Conservation (phyloP, 2,113 vertebrate genomes). For the Nymphicus hollandicus region DNA sequence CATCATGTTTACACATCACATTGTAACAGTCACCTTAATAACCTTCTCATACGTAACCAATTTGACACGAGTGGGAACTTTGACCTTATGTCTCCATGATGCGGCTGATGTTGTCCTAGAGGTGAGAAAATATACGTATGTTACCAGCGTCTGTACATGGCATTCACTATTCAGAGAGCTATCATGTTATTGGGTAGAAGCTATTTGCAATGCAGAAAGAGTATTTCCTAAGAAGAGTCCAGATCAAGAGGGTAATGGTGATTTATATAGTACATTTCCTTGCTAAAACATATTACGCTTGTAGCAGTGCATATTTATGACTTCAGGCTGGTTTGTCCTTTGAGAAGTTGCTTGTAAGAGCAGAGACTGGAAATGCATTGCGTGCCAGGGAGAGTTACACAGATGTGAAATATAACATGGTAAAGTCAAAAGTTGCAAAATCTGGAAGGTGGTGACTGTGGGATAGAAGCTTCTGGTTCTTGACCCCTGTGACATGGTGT, state of each 20-base stretch:
- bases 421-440: neutral
- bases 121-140: constrained; percentile 77
- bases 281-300: neutral
- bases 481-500: neutral
- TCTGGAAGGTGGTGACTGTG: neutral
- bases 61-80: constrained; percentile 89
- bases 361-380: neutral
- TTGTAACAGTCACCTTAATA: constrained; percentile 85
- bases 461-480: neutral
- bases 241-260: neutral
- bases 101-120: constrained; percentile 88
- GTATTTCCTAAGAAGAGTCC: neutral
- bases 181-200: neutral
- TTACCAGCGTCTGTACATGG: neutral
- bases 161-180: neutral
- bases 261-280: neutral
- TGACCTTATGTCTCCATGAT: constrained; percentile 93
- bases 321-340: neutral
- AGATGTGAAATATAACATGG: neutral
- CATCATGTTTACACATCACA: constrained; percentile 93
- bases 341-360: neutral
- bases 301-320: neutral
- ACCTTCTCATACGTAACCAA: constrained; percentile 94
- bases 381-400: neutral
- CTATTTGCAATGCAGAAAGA: neutral